Conservation (phyloP, 2,797 vertebrate species). For the Amblyopsis hoosieri region DNA sequence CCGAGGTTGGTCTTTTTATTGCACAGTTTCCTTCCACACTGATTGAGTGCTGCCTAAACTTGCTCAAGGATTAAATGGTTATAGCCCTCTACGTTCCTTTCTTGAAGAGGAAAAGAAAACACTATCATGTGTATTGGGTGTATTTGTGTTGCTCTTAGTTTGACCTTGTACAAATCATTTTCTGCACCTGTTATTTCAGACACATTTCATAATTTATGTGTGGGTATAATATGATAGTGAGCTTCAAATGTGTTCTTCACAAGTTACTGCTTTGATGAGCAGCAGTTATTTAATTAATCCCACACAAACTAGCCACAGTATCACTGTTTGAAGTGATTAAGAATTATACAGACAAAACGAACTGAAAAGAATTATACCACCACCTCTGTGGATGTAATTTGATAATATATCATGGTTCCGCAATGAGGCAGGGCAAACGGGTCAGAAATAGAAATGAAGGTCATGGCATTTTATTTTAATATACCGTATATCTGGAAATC, state of each 20-base stretch:
- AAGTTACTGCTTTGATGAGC: constrained; percentile 54
- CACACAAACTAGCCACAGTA: constrained; percentile 51
- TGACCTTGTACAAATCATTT: constrained; percentile 63
- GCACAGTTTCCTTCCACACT: constrained; percentile 71
- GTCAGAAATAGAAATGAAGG: constrained; percentile 51
- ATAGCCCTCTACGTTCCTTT: constrained; percentile 60
- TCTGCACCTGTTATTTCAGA: constrained; percentile 37
- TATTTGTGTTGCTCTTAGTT: constrained; percentile 59
- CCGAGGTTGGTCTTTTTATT: constrained; percentile 64
- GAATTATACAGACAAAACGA: constrained; percentile 39
- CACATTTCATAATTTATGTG: constrained; percentile 47
- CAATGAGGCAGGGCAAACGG: constrained; percentile 66
- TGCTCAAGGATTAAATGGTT: constrained; percentile 69
- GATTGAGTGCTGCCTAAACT: constrained; percentile 68
- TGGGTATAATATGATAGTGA: constrained; percentile 35
- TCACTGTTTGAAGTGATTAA: constrained; percentile 62
- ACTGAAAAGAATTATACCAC: constrained; percentile 25
- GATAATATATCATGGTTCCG: constrained; percentile 61
- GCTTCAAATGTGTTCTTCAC: constrained; percentile 52
- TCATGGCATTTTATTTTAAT: constrained; percentile 40
- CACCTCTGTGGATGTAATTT: constrained; percentile 56
- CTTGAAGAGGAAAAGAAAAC: constrained; percentile 67
- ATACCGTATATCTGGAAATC: constrained; percentile 34
- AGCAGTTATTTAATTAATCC: constrained; percentile 70
- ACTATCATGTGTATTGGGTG: constrained; percentile 64